Base-by-base conservation (phyloP, 2,797 vertebrate species). In the Cynodonichthys magdalenae region DNA sequence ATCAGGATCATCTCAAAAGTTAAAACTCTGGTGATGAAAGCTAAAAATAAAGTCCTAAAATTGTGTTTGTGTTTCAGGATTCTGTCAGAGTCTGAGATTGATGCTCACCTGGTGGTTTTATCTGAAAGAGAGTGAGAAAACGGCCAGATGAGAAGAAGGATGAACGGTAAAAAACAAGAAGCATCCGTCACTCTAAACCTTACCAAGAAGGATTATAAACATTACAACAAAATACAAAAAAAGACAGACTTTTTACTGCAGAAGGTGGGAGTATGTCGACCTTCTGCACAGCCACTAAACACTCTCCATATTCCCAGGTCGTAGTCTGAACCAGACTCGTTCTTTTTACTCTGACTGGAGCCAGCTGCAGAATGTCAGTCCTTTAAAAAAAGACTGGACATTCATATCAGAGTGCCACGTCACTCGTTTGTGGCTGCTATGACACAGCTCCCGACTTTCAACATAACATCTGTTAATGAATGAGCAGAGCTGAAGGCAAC, bases 81-180 rank as follows among this genome's bases (percentile, higher is more conserved):
- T 83, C 94, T 98, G 75, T 93, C 95, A 66, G 96, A 97, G 93
- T 72, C 95, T n/a, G 96, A 97, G 83, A 93, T 97, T 53, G 96
- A 98, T 51, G 62, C 88, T 80, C 95, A 97, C 80, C 93, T 98
- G 82, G 92, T 98, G 76, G 94, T 94, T 86, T 89, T 98, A 89
- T 94, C 96, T 80, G 96, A 98, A 85, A 94, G 94, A 87, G 96
- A 98, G 89, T 97, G 84, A 93, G 58, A 84, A 93, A 94, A 80
- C 94, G 58, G 42, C 28, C 42, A 7, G 31, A 34, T 3, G 41
- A 69, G 63, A 63, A 44, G 3, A 15, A 80, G 24, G 34, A 57
- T 31, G 17, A 56, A 69, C 24, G 3, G 34, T 34, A 69, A 74
- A 66, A 34, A 66, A 34, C 50, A 59, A 31, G 28, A 29, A 63